A percentile compares a stretch with the other conserved stretches of the same genome.
phyloP scores from a whole-genome alignment of 2,113 vertebrate species.

The Anthoscopus minutus region DNA sequence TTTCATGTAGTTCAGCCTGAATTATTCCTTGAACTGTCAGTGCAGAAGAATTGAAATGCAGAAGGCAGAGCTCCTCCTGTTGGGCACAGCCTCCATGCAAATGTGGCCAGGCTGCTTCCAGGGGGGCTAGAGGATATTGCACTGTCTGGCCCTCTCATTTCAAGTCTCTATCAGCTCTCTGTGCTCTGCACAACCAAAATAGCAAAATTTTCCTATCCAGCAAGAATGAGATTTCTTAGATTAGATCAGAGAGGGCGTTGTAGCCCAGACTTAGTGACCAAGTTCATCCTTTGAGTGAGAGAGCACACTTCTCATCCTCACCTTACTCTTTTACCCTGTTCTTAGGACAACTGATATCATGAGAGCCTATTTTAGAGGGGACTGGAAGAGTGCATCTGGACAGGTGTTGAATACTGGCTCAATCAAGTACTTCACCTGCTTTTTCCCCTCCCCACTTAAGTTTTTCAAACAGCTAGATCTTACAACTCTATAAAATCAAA shows the following conservation, averaged over 20 bases:
- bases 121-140: not conserved
- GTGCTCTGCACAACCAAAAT: not conserved
- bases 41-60: not conserved
- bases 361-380: not conserved
- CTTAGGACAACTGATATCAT: not conserved
- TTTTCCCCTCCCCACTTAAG: not conserved
- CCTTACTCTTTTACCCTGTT: not conserved
- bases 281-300: not conserved
- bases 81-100: fast-evolving
- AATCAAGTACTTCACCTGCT: not conserved
- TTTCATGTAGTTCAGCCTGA: not conserved
- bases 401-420: not conserved
- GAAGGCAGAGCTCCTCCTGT: not conserved
- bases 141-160: not conserved
- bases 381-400: not conserved
- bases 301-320: not conserved
- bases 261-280: not conserved
- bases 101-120: not conserved
- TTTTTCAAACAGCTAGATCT: not conserved
- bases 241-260: not conserved
- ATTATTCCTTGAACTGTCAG: not conserved
- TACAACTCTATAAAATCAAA: not conserved
- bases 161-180: too few relatives aligned
- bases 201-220: not conserved
- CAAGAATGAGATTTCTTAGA: not conserved